phyloP scores from a whole-genome alignment of 2,888 invertebrate species.

The Drosophila kuntzei region DNA sequence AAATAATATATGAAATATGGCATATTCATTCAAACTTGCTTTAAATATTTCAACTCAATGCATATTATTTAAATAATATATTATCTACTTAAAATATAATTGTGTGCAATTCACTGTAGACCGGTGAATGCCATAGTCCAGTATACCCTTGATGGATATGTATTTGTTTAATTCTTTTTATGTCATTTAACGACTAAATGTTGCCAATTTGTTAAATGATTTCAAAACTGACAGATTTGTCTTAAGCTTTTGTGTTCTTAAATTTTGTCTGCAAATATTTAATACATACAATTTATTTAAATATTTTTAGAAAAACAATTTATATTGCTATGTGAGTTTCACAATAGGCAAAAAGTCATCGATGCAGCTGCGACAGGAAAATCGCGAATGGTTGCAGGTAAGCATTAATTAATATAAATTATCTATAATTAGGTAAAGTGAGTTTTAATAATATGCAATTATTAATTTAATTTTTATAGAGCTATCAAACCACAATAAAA shows the following conservation, averaged over 20 bases:
- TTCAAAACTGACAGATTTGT: conserved; percentile 16
- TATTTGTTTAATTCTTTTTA: neutral
- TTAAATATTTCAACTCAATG: neutral
- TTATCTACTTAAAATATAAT: neutral
- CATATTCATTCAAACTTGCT: neutral
- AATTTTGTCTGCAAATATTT: neutral
- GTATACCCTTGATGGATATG: neutral
- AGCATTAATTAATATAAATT: neutral
- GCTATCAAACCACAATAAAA: conserved; percentile 83
- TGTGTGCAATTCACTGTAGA: neutral
- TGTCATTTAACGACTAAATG: conserved; percentile 28
- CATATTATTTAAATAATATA: neutral
- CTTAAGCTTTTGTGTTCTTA: conserved; percentile 17
- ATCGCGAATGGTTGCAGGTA: conserved; percentile 83
- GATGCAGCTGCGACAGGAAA: conserved; percentile 82
- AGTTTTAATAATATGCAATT: neutral
- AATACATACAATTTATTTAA: conserved; percentile 3
- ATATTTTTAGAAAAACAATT: conserved; percentile 77
- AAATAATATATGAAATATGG: neutral
- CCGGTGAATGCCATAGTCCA: neutral
- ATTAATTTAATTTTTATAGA: conserved; percentile 33
- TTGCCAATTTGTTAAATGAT: conserved; percentile 34
- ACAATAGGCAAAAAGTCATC: conserved; percentile 85
- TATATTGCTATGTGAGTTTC: conserved; percentile 84
- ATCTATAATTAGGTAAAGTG: neutral